Percentiles rank a stretch among this genome's conserved stretches.
These are phyloP conservation scores for Characodon lateralis DNA, from an alignment of 2,797 vertebrate species.

Conservation along the genomic window DNA sequence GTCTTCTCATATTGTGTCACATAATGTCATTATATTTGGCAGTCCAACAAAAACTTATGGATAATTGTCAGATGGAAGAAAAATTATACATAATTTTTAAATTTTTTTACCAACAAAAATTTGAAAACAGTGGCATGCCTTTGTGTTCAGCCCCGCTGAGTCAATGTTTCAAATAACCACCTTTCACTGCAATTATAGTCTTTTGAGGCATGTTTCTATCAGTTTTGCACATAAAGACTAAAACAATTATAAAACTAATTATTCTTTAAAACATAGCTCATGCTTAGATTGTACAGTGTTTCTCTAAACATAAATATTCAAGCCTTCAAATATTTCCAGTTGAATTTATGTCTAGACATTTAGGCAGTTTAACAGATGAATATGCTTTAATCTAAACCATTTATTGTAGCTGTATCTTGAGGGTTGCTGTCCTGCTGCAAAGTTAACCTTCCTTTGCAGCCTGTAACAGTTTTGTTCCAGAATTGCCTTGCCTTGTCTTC, in stretches of 20 bases:
- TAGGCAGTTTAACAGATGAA: neutral
- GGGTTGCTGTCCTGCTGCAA: too few relatives aligned
- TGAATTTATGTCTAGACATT: neutral
- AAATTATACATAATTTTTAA: neutral
- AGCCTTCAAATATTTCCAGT: neutral
- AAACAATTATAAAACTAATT: neutral
- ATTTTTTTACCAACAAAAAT: neutral
- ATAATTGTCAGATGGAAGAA: neutral
- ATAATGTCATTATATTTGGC: neutral
- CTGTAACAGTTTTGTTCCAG: too few relatives aligned
- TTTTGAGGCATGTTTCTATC: neutral
- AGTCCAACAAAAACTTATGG: neutral
- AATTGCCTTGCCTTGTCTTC: neutral
- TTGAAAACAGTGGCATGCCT: neutral
- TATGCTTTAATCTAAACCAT: neutral
- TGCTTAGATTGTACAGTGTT: neutral
- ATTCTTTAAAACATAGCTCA: neutral
- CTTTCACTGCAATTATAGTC: neutral
- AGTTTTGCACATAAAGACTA: neutral
- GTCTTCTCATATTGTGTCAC: neutral
- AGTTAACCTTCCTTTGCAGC: too few relatives aligned
- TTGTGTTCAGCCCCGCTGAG: neutral
- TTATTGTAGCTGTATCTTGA: neutral
- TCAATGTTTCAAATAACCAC: neutral
- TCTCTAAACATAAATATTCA: neutral